phyloP scores from a whole-genome alignment of 2,113 vertebrate species.

The Cryptomyrus ogoouensis region DNA sequence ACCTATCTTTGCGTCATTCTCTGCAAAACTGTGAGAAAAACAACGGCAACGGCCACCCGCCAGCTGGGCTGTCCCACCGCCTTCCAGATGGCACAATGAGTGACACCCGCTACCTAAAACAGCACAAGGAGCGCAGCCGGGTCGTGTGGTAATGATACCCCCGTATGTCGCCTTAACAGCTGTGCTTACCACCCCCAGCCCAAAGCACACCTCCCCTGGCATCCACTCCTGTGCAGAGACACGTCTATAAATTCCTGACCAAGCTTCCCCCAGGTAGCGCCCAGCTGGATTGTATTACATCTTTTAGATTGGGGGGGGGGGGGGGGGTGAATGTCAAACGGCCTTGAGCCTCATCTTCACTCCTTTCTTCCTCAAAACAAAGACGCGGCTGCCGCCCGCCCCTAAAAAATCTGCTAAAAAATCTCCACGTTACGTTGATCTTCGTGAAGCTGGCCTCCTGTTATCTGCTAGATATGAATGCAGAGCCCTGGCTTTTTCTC shows the following conservation, averaged over 20 bases:
- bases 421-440: constrained; percentile 30
- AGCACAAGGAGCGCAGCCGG: background rate
- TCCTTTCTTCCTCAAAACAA: constrained; percentile 28
- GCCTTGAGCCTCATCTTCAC: constrained; percentile 48
- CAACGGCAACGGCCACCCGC: background rate
- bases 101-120: background rate
- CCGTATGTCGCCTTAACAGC: background rate
- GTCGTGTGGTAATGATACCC: background rate
- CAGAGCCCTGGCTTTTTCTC: constrained; percentile 32
- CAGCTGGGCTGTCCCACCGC: background rate
- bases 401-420: constrained; percentile 28
- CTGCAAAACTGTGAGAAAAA: background rate
- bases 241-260: constrained; percentile 3
- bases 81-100: background rate
- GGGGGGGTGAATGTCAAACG: constrained; percentile 43
- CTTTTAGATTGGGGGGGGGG: constrained; percentile 42
- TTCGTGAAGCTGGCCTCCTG: constrained; percentile 38
- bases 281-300: constrained; percentile 27
- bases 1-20: constrained; percentile 1
- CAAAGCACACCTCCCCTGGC: background rate
- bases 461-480: constrained; percentile 29
- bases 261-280: constrained; percentile 25
- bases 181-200: background rate
- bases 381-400: background rate
- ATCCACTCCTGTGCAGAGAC: background rate